Conservation (phyloP, 2,113 vertebrate species). For the Ageneiosus marmoratus region DNA sequence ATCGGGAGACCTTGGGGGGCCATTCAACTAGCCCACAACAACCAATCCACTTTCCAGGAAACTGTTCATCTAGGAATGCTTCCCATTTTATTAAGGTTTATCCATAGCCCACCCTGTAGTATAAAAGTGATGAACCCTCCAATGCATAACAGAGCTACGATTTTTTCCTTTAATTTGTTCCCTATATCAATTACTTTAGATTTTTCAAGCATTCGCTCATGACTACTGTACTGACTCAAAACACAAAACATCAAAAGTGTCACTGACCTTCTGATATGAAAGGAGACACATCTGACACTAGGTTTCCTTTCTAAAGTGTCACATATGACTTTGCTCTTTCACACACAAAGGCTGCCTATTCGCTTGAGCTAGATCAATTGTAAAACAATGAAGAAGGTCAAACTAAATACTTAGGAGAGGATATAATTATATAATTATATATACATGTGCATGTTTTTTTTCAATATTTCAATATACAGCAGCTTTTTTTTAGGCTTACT, state of each 20-base stretch:
- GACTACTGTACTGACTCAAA: neutral
- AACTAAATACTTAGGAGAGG: neutral
- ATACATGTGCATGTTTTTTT: neutral
- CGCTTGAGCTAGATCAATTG: neutral
- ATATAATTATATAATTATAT: neutral
- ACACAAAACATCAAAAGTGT: neutral
- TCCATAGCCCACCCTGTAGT: no score
- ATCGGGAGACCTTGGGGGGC: no score
- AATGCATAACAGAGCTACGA: no score
- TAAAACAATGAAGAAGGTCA: neutral
- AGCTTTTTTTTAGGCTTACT: neutral
- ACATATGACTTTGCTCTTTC: constrained; percentile 28
- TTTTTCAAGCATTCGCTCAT: neutral
- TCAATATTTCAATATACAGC: neutral
- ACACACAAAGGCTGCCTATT: constrained; percentile 33
- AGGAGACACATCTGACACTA: constrained; percentile 17
- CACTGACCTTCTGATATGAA: constrained; percentile 21
- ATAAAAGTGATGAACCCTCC: no score
- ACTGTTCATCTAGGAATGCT: no score
- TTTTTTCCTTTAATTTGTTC: no score
- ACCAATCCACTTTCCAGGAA: no score
- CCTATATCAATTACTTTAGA: neutral
- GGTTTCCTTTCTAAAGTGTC: constrained; percentile 29
- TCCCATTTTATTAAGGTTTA: no score
- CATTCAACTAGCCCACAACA: no score